Evolutionary conservation across 2,797 vertebrate species (phyloP).

Genomic region (Poecilia velifera): DNA sequence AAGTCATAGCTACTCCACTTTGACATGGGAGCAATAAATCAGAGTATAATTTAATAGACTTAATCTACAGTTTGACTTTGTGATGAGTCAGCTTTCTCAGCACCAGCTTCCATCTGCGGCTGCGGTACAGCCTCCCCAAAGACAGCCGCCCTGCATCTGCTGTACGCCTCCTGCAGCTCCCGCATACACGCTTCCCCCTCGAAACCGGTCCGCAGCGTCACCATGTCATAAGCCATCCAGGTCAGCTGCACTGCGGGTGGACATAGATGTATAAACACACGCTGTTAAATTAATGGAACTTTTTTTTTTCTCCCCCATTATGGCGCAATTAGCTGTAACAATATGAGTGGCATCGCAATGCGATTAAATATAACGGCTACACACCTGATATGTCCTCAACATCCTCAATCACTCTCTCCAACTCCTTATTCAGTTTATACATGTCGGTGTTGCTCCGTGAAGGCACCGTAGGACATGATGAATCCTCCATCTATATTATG

Average conservation of each 20-base stretch:
- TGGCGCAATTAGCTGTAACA: not conserved
- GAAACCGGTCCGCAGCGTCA: slow-evolving; percentile 82
- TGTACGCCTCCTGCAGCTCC: slow-evolving; percentile 78
- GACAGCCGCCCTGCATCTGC: slow-evolving; percentile 76
- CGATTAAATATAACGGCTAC: not conserved
- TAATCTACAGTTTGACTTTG: not conserved
- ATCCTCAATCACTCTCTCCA: slow-evolving; percentile 75
- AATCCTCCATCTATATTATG: slow-evolving; percentile 68
- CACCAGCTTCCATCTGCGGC: not conserved
- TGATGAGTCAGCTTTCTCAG: not conserved
- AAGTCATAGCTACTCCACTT: not conserved
- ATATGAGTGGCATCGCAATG: too few species aligned
- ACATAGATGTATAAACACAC: slow-evolving; percentile 6
- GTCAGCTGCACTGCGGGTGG: slow-evolving; percentile 82
- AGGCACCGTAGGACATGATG: not conserved
- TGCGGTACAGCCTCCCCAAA: slow-evolving; percentile 23
- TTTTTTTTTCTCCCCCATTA: not conserved
- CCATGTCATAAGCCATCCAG: slow-evolving; percentile 88
- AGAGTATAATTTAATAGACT: too few species aligned
- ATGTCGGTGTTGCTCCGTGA: slow-evolving; percentile 3
- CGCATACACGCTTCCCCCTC: slow-evolving; percentile 71
- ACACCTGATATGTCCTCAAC: slow-evolving; percentile 74
- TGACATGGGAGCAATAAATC: not conserved
- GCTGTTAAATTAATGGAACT: not conserved
- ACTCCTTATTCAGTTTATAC: slow-evolving; percentile 59